A percentile compares a stretch with the other conserved stretches of the same genome.
phyloP scores from a whole-genome alignment of 2,888 invertebrate genomes.

The Subacronicta megacephala region DNA sequence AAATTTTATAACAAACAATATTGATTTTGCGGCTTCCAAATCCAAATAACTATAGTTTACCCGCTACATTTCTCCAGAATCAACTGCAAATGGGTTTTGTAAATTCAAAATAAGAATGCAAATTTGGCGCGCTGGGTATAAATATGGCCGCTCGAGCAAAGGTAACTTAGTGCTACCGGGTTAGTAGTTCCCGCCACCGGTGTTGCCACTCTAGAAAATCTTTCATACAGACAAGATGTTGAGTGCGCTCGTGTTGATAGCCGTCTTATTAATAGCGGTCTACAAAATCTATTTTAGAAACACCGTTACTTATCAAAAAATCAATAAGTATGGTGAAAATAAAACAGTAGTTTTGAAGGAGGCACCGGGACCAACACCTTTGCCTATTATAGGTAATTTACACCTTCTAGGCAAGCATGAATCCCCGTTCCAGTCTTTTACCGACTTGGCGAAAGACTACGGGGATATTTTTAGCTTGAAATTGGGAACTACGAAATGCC shows the following conservation, averaged over 20 bases:
- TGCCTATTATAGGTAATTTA: conserved; percentile 92
- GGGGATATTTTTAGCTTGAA: conserved; percentile 93
- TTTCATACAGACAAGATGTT: conserved; percentile 78
- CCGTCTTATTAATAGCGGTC: conserved; percentile 67
- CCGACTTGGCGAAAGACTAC: conserved; percentile 91
- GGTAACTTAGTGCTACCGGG: conserved; percentile 64
- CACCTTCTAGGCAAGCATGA: conserved; percentile 91
- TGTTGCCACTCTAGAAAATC: conserved; percentile 78
- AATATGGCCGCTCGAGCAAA: conserved; percentile 50
- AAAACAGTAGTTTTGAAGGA: conserved; percentile 67
- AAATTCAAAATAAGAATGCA: conserved; percentile 61
- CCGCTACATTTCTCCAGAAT: conserved; percentile 1
- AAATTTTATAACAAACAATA: conserved; percentile 1
- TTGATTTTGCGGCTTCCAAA: conserved; percentile 1
- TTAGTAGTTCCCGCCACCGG: conserved; percentile 76
- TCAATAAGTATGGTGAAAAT: conserved; percentile 66
- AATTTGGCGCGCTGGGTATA: conserved; percentile 63
- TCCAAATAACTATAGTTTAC: not conserved
- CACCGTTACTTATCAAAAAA: conserved; percentile 63
- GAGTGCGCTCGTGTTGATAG: conserved; percentile 78
- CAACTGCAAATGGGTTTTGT: conserved; percentile 31
- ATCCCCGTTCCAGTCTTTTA: conserved; percentile 93
- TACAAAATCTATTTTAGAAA: conserved; percentile 74
- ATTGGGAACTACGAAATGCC: conserved; percentile 92
- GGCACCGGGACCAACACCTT: conserved; percentile 91